Percentiles rank a stretch among this genome's conserved stretches.
phyloP scores from a whole-genome alignment of 2,797 vertebrate species.

The Perdix hodgsoniae region DNA sequence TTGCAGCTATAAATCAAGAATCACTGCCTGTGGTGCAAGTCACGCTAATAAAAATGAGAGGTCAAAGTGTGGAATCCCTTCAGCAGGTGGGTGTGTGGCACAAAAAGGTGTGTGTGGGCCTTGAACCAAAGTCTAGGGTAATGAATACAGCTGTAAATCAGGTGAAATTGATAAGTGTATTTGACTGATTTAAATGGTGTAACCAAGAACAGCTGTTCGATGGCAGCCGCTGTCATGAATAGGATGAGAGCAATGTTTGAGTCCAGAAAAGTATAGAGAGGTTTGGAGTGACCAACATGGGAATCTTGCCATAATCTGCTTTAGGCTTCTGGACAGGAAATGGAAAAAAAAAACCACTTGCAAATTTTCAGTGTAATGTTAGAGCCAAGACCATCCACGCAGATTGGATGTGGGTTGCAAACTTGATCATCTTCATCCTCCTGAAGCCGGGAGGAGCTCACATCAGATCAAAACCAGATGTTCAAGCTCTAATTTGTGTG shows the following conservation, averaged over 20 bases:
- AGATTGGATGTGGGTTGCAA: background rate
- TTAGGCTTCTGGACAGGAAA: background rate
- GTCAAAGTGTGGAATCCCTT: slow-evolving; percentile 73
- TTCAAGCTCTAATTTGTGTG: background rate
- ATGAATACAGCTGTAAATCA: background rate
- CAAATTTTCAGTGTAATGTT: background rate
- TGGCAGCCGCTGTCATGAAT: background rate
- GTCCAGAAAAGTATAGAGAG: background rate
- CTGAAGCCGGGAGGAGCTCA: slow-evolving; percentile 12
- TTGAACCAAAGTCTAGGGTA: background rate
- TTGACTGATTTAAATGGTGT: background rate
- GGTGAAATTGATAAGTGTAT: background rate
- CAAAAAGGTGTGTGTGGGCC: background rate
- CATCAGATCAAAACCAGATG: slow-evolving; percentile 25
- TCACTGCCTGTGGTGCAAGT: slow-evolving; percentile 32
- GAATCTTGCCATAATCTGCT: background rate
- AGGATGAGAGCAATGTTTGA: background rate
- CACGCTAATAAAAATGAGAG: slow-evolving; percentile 60
- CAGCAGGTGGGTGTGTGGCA: slow-evolving; percentile 76
- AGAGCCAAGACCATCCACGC: background rate
- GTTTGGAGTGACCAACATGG: background rate
- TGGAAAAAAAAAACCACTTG: background rate
- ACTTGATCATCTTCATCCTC: background rate
- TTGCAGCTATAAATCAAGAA: slow-evolving; percentile 47
- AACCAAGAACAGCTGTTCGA: slow-evolving; percentile 13